phyloP scores from a whole-genome alignment of 2,888 invertebrate species.

The Pristionchus entomophagus region DNA sequence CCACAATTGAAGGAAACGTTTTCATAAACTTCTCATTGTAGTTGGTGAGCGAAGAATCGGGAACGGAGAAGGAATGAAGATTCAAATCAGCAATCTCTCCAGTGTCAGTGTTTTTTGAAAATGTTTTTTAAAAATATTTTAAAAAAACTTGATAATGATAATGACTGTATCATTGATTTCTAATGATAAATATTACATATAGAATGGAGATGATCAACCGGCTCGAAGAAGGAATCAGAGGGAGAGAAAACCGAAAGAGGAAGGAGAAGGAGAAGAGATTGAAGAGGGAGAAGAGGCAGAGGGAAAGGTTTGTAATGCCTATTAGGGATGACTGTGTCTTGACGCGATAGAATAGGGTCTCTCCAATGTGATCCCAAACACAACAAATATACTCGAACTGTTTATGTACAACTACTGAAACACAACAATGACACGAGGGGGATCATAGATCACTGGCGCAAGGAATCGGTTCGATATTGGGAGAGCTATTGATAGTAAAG shows the following conservation, averaged over 20 bases:
- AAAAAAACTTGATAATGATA: background rate
- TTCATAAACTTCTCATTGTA: background rate
- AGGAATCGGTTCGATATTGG: no score
- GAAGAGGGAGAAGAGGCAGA: background rate
- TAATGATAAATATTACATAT: background rate
- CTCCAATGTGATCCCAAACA: no score
- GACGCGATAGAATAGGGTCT: no score
- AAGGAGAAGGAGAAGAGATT: background rate
- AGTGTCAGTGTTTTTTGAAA: background rate
- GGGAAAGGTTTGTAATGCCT: background rate
- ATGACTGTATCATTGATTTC: no score
- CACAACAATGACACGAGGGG: no score
- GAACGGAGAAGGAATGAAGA: constrained; percentile 10
- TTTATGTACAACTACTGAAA: no score
- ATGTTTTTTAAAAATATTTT: background rate
- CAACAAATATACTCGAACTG: no score
- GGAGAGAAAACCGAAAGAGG: background rate
- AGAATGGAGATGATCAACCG: constrained; percentile 41
- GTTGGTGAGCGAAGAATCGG: background rate
- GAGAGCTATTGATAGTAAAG: no score
- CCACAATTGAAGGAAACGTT: background rate
- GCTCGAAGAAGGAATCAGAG: constrained; percentile 19
- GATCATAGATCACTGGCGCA: no score
- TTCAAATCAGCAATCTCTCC: constrained; percentile 12
- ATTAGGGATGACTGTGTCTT: no score